Conservation (phyloP, 2,888 invertebrate species). For the Muschampia plurimacula region DNA sequence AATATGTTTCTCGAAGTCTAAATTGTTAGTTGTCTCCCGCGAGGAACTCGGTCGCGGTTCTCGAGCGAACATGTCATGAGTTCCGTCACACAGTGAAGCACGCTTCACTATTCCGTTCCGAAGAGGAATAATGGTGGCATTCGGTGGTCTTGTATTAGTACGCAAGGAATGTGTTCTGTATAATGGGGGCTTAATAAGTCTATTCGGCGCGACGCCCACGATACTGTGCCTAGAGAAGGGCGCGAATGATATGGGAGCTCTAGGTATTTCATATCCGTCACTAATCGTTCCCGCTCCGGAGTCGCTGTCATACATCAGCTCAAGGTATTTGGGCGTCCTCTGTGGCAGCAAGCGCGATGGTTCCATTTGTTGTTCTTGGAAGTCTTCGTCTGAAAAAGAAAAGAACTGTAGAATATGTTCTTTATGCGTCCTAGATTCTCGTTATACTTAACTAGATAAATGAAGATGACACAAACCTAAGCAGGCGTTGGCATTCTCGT, state of each 20-base stretch:
- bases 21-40: conserved; percentile 45
- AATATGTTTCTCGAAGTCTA: conserved; percentile 62
- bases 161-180: conserved; percentile 70
- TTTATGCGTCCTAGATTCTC: not conserved
- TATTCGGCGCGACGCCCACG: conserved; percentile 73
- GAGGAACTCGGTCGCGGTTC: conserved; percentile 53
- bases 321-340: conserved; percentile 87
- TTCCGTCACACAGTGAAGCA: conserved; percentile 70
- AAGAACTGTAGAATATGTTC: not conserved
- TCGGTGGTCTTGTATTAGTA: conserved; percentile 64
- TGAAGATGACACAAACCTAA: conserved; percentile 76
- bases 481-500: conserved; percentile 88
- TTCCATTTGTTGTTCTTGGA: conserved; percentile 74
- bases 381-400: conserved; percentile 68
- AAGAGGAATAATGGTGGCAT: conserved; percentile 76
- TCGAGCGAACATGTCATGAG: conserved; percentile 47
- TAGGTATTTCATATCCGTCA: conserved; percentile 89
- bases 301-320: conserved; percentile 87
- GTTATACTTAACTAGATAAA: conserved; percentile 22
- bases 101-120: conserved; percentile 69
- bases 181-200: conserved; percentile 67
- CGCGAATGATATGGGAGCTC: conserved; percentile 63
- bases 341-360: conserved; percentile 71
- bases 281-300: conserved; percentile 67
- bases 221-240: conserved; percentile 74